Base-by-base conservation (phyloP, 2,113 vertebrate species). In the Antigone vipio region DNA sequence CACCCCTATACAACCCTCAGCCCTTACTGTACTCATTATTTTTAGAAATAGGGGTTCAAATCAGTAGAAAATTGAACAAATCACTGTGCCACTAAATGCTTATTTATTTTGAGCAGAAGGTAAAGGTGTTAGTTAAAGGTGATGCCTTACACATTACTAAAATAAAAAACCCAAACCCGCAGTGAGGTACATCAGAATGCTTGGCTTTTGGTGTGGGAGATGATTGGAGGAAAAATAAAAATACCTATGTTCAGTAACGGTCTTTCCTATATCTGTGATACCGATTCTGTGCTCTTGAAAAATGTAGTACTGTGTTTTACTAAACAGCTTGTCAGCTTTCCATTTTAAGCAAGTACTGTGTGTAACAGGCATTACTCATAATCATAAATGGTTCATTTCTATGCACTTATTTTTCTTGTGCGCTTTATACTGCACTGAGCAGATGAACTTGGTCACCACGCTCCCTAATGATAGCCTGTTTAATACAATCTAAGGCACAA, bases 401-500 rank as follows among this genome's bases (percentile, higher is more conserved):
- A 93, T 92, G 84, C 89, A 95, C 84, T 88, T 91, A 71, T 7
- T 95, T 92, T 89, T 94, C 86, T 93, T 3, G 80, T 96, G 95
- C 96, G 92, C 96, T 93, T 96, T 91, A 89, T 58, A 42, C 40
- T 82, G 13, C 50, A 38, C 58, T 60, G 73, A 72, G 14, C 32
- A 15, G 60, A 66, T 75, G 40, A 50, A 42, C 1, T 13, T 76
- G 59, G 77, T 92, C 77, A 38, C 69, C 86, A 32, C 1, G 7
- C 9, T 66, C 73, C 95, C 80, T 44, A 32, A 16, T 1, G 15
- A 1, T 15, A 66, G 83, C 83, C 77, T 89, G 79, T 26, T 78
- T 66, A 22, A 22, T 42, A 53, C 18, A 5, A 5, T 19, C 40
- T 22, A 4, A 53, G 91, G 76, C 76, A 86, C 55, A 30, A 50